phyloP scores from a whole-genome alignment of 2,113 vertebrate species.

The Misgurnus mizolepis region DNA sequence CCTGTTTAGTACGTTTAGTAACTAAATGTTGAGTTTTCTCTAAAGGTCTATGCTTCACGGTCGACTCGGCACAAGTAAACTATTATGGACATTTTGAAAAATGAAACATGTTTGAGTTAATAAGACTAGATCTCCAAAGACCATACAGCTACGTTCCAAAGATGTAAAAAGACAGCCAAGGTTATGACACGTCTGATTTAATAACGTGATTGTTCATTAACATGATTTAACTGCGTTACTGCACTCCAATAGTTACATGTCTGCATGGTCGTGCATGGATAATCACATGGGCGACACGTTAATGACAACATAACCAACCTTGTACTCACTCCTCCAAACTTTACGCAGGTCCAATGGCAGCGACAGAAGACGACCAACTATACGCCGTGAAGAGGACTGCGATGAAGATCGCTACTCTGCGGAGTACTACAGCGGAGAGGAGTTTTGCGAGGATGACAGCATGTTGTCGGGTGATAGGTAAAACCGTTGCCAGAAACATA shows the following conservation, averaged over 20 bases:
- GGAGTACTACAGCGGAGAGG: slow-evolving; percentile 94
- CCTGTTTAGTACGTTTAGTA: neutral
- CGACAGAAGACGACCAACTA: slow-evolving; percentile 83
- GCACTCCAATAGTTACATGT: slow-evolving; percentile 62
- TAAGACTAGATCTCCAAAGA: neutral
- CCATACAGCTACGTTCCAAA: neutral
- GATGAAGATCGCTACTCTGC: slow-evolving; percentile 83
- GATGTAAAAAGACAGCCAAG: neutral
- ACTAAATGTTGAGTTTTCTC: neutral
- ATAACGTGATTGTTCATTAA: slow-evolving; percentile 31
- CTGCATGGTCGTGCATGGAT: slow-evolving; percentile 70
- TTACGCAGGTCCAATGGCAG: slow-evolving; percentile 83
- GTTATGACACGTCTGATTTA: slow-evolving; percentile 38
- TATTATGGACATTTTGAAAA: neutral
- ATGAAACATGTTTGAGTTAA: neutral
- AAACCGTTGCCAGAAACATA: neutral
- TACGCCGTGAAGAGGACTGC: slow-evolving; percentile 87
- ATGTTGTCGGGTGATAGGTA: slow-evolving; percentile 89
- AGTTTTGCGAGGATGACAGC: slow-evolving; percentile 89
- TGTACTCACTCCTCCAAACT: slow-evolving; percentile 35
- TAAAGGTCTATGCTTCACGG: neutral
- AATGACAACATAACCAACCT: neutral
- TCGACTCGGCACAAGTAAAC: neutral
- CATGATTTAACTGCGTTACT: slow-evolving; percentile 52
- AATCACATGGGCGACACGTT: slow-evolving; percentile 34